phyloP scores from a whole-genome alignment of 2,113 vertebrate genomes.

The Nettapus auritus region DNA sequence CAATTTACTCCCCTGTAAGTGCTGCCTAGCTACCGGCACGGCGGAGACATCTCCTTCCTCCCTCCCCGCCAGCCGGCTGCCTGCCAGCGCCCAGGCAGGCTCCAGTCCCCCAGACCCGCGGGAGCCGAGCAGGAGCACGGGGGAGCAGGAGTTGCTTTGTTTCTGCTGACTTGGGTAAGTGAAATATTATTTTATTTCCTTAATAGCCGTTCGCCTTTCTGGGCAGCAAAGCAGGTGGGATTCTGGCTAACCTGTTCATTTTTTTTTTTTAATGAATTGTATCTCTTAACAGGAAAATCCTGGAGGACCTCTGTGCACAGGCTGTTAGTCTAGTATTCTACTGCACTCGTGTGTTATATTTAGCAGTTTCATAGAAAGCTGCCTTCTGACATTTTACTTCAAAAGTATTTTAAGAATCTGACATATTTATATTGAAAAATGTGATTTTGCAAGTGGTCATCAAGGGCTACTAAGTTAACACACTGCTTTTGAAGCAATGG shows the following conservation, averaged over 20 bases:
- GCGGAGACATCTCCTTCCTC: constrained; percentile 65
- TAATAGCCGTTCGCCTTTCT: not conserved
- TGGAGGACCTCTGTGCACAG: not conserved
- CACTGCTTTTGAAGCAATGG: not conserved
- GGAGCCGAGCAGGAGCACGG: constrained; percentile 55
- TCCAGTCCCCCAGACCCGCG: constrained; percentile 72
- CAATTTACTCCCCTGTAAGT: constrained; percentile 44
- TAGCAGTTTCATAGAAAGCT: not conserved
- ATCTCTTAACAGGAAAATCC: not conserved
- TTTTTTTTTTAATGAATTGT: not conserved
- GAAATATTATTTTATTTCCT: not conserved
- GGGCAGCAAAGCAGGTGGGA: not conserved
- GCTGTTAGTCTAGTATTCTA: not conserved
- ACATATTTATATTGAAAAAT: not conserved
- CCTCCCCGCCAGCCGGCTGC: constrained; percentile 72
- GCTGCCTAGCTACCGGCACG: constrained; percentile 71
- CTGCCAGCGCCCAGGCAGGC: constrained; percentile 10
- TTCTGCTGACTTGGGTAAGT: constrained; percentile 72
- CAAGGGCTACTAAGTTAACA: not conserved
- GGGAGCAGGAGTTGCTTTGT: constrained; percentile 42
- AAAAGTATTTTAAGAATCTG: not conserved
- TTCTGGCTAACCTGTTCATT: not conserved
- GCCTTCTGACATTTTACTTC: not conserved
- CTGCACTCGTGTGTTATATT: not conserved
- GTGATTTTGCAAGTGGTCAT: not conserved